Evolutionary conservation across 2,797 vertebrate species (phyloP).

Genomic region (Epinephelus malabaricus): DNA sequence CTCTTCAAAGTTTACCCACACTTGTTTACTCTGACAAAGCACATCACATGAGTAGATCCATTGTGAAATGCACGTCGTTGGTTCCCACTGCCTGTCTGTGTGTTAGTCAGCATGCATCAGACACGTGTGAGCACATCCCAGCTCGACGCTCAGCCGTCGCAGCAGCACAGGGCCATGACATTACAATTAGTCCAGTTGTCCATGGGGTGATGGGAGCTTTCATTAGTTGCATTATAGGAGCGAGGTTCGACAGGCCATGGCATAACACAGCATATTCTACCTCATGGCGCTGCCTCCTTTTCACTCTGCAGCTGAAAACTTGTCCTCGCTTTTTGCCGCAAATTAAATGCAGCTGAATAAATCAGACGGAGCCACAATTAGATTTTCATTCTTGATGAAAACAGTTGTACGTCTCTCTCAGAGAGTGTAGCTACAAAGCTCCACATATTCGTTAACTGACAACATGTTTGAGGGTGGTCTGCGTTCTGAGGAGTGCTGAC

Average conservation of each 20-base stretch:
- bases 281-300: conserved; percentile 43
- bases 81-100: background rate
- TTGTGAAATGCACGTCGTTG: background rate
- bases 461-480: conserved; percentile 18
- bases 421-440: background rate
- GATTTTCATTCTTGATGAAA: conserved; percentile 16
- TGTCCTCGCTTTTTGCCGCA: conserved; percentile 24
- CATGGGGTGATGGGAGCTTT: conserved; percentile 51
- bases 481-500: conserved; percentile 17
- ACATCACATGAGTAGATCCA: background rate
- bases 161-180: conserved; percentile 27
- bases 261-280: conserved; percentile 40
- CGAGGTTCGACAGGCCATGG: conserved; percentile 65
- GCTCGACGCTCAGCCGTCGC: background rate
- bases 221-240: conserved; percentile 74
- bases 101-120: conserved; percentile 13
- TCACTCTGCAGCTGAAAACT: conserved; percentile 20
- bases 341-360: conserved; percentile 45
- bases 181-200: conserved; percentile 46
- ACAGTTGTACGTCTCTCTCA: conserved; percentile 16
- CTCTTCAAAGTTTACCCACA: background rate
- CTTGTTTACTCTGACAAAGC: background rate
- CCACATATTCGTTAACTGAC: conserved; percentile 3
- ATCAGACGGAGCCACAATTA: conserved; percentile 25
- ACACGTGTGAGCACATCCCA: conserved; percentile 14